Conservation (phyloP, 2,888 invertebrate genomes). For the Drosophila rellima region DNA sequence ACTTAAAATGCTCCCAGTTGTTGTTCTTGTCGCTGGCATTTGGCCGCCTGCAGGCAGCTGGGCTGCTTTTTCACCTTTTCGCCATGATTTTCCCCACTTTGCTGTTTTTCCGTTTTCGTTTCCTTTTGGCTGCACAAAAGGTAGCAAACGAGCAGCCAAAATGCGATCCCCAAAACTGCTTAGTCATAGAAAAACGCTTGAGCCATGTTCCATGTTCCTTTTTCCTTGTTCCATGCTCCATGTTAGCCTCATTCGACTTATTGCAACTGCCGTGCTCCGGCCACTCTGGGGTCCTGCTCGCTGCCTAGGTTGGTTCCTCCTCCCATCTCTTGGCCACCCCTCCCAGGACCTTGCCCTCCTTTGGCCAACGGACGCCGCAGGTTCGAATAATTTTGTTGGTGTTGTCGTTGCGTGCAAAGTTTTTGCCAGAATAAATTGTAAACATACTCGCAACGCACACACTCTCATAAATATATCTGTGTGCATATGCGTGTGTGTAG, state of each 20-base stretch:
- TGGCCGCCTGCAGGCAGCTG: constrained; percentile 57
- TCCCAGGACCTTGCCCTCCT: constrained; percentile 1
- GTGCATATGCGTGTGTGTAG: background rate
- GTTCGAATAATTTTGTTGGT: constrained; percentile 59
- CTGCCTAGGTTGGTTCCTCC: background rate
- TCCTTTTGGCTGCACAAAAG: constrained; percentile 68
- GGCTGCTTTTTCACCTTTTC: constrained; percentile 67
- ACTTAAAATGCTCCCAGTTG: constrained; percentile 59
- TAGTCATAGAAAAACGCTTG: constrained; percentile 79
- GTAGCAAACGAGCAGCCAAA: constrained; percentile 65
- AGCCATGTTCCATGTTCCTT: constrained; percentile 28
- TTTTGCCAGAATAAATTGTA: constrained; percentile 72
- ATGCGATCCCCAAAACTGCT: constrained; percentile 62
- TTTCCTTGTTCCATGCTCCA: constrained; percentile 34
- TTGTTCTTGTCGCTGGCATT: constrained; percentile 47
- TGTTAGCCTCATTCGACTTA: constrained; percentile 59
- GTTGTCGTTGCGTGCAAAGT: constrained; percentile 73
- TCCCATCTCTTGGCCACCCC: background rate
- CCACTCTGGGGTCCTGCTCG: constrained; percentile 1
- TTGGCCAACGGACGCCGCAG: constrained; percentile 30
- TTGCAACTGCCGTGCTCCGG: constrained; percentile 51
- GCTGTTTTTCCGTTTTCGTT: constrained; percentile 1
- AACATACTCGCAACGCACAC: constrained; percentile 58
- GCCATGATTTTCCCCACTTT: constrained; percentile 37
- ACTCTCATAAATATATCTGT: constrained; percentile 35